Evolutionary conservation across 2,888 invertebrate species (phyloP).

Genomic region (Sminthurides aquaticus): DNA sequence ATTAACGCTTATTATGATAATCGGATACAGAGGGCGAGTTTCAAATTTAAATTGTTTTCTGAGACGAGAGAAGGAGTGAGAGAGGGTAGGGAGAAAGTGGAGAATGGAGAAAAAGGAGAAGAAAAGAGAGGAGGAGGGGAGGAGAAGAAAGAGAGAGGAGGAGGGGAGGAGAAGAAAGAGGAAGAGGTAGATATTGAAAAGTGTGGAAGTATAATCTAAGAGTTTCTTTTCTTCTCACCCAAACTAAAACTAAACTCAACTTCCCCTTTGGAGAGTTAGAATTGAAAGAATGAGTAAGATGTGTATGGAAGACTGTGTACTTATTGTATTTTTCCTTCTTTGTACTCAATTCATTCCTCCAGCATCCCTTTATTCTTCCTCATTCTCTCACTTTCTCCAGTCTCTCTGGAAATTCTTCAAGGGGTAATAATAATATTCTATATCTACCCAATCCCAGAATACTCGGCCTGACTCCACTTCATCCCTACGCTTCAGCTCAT

Average conservation of each 20-base stretch:
- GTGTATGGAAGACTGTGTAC: too few species aligned
- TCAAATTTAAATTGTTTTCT: not conserved
- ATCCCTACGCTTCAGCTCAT: too few species aligned
- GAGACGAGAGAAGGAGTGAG: conserved; percentile 24
- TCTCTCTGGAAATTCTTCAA: too few species aligned
- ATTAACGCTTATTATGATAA: not conserved
- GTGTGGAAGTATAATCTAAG: conserved; percentile 8
- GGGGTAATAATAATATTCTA: too few species aligned
- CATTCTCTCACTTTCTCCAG: too few species aligned
- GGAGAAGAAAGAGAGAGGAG: not conserved
- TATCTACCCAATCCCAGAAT: too few species aligned
- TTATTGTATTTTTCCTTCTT: too few species aligned
- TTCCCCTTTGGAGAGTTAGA: conserved; percentile 21
- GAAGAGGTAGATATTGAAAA: not conserved
- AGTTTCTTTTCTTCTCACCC: conserved; percentile 26
- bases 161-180: not conserved
- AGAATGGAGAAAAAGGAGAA: conserved; percentile 15
- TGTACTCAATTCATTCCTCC: too few species aligned
- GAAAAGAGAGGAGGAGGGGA: not conserved
- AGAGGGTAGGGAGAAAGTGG: conserved; percentile 27
- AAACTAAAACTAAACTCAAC: conserved; percentile 26
- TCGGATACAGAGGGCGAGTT: not conserved
- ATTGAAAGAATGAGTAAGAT: conserved; percentile 14
- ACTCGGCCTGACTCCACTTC: too few species aligned
- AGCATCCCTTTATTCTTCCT: too few species aligned